Conservation (phyloP, 2,113 vertebrate species). For the Pseudorectes ferrugineus region DNA sequence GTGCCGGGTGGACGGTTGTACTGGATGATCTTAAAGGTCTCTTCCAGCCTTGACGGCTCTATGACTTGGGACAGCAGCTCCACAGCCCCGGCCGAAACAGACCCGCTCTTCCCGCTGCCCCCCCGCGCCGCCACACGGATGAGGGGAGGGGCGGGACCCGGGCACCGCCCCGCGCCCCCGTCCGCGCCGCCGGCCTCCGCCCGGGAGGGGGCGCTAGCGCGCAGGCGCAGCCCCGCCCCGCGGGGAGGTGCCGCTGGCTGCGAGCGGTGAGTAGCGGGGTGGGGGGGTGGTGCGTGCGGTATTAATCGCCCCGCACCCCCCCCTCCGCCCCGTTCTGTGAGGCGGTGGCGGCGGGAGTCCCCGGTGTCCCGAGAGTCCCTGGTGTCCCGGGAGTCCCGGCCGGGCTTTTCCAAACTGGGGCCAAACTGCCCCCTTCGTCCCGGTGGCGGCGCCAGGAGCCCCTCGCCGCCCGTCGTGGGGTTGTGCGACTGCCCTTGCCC, state of each 20-base stretch:
- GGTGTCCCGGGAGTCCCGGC: fast-evolving
- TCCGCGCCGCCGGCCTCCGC: background rate
- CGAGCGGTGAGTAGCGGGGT: background rate
- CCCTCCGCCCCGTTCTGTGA: fast-evolving
- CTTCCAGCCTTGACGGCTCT: fast-evolving
- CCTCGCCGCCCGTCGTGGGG: fast-evolving
- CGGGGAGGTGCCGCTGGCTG: fast-evolving
- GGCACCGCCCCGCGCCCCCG: fast-evolving
- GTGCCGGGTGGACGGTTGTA: fast-evolving
- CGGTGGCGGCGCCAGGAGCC: background rate
- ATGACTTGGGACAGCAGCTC: fast-evolving
- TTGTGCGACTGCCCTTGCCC: background rate
- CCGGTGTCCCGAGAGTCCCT: too few relatives aligned
- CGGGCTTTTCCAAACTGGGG: fast-evolving
- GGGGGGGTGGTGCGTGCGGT: fast-evolving
- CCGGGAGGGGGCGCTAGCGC: background rate
- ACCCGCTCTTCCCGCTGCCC: fast-evolving
- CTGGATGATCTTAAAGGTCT: background rate
- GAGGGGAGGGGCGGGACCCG: fast-evolving
- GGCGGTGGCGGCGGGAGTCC: background rate
- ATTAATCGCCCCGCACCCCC: fast-evolving
- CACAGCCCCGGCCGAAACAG: fast-evolving
- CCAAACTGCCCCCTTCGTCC: background rate
- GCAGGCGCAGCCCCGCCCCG: too few relatives aligned
- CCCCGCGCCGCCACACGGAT: background rate